Evolutionary conservation across 2,888 invertebrate species (phyloP).

Genomic region (Epinotia ramella): DNA sequence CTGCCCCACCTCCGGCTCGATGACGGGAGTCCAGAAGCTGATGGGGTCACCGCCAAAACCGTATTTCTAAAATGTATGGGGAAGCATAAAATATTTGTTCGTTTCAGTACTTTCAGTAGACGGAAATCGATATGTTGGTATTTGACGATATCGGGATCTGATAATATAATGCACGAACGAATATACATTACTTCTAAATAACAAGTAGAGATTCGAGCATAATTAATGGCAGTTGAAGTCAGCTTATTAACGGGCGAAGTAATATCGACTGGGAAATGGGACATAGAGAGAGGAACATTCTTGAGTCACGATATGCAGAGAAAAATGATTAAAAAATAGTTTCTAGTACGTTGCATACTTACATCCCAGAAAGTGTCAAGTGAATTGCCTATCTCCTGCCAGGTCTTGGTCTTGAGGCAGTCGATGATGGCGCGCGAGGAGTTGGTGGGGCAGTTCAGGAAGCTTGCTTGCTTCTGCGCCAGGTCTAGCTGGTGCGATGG

Average conservation of each 20-base stretch:
- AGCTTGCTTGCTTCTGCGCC: slow-evolving; percentile 86
- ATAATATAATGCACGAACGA: no score
- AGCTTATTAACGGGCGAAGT: no score
- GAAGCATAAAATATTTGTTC: no score
- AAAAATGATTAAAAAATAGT: background rate
- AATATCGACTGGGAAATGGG: no score
- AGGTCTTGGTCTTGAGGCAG: slow-evolving; percentile 83
- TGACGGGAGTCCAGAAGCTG: slow-evolving; percentile 86
- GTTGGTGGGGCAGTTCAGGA: slow-evolving; percentile 85
- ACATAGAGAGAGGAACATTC: no score
- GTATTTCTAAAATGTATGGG: background rate
- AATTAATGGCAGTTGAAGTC: no score
- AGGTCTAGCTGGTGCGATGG: slow-evolving; percentile 83
- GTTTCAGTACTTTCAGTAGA: no score
- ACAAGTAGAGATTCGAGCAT: no score
- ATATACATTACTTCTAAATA: no score
- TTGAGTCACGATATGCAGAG: background rate
- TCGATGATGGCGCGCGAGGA: slow-evolving; percentile 81
- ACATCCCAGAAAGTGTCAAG: slow-evolving; percentile 73
- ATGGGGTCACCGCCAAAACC: slow-evolving; percentile 82
- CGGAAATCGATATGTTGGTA: no score
- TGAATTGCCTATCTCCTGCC: slow-evolving; percentile 79
- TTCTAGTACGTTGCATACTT: slow-evolving; percentile 49
- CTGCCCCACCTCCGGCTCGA: slow-evolving; percentile 88
- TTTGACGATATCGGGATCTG: no score